These are phyloP conservation scores for Hyla sarda DNA, from an alignment of 2,113 vertebrate genomes.

Conservation along the genomic window DNA sequence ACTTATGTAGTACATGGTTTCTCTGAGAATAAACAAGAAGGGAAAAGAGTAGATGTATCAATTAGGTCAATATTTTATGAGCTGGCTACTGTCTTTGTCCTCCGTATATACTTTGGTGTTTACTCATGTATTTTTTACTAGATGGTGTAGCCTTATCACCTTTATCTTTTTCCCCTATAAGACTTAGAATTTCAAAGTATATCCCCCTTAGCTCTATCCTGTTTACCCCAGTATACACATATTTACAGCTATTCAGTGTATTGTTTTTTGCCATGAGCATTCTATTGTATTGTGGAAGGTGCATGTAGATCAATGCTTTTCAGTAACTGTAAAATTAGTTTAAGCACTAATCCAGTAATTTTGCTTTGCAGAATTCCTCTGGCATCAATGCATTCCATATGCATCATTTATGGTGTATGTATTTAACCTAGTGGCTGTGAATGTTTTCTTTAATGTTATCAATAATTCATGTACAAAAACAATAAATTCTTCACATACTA, in stretches of 20 bases:
- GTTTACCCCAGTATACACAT: background rate
- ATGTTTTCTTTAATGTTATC: constrained; percentile 64
- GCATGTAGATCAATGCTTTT: constrained; percentile 6
- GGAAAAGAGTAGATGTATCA: background rate
- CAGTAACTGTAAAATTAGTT: constrained; percentile 15
- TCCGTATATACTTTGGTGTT: constrained; percentile 17
- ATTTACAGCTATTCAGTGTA: background rate
- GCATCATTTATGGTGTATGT: constrained; percentile 60
- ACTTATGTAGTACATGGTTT: constrained; percentile 26
- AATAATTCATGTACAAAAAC: constrained; percentile 64
- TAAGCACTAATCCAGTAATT: constrained; percentile 42
- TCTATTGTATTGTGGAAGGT: background rate
- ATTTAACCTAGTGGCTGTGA: constrained; percentile 62
- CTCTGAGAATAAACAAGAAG: background rate
- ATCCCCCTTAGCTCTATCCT: background rate
- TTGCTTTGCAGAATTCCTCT: constrained; percentile 43
- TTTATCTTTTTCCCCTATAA: background rate
- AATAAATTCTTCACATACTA: constrained; percentile 61
- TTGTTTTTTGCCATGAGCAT: constrained; percentile 10
- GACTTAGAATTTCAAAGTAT: background rate
- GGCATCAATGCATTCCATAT: constrained; percentile 57
- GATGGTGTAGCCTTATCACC: background rate
- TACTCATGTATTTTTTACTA: constrained; percentile 39
- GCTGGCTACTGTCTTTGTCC: background rate
- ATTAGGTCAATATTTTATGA: constrained; percentile 25